These are phyloP conservation scores for Scaptomyza caliginosa DNA, from an alignment of 2,888 invertebrate genomes.

Conservation along the genomic window DNA sequence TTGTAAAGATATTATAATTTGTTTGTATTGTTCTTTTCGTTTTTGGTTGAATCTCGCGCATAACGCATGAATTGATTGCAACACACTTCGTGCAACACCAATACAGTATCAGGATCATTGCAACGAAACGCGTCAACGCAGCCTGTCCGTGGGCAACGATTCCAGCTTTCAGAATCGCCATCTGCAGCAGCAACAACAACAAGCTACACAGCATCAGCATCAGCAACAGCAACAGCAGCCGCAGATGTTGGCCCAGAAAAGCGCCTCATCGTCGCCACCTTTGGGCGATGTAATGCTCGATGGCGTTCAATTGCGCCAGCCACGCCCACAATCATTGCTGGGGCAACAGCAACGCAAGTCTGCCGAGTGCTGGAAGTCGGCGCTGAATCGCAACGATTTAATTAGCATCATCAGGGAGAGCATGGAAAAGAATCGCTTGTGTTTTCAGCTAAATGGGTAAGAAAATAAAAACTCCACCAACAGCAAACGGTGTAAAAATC, in stretches of 20 bases:
- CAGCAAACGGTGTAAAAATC: neutral
- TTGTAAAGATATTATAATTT: conserved; percentile 51
- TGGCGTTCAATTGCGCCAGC: conserved; percentile 80
- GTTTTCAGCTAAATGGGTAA: conserved; percentile 92
- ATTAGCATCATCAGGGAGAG: conserved; percentile 94
- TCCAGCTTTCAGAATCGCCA: conserved; percentile 83
- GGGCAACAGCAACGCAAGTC: conserved; percentile 76
- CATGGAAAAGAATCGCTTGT: conserved; percentile 95
- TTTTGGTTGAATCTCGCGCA: conserved; percentile 61
- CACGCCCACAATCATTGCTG: conserved; percentile 63
- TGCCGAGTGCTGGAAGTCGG: conserved; percentile 87
- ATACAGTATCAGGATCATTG: conserved; percentile 83
- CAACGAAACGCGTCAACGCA: conserved; percentile 82
- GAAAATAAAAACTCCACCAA: conserved; percentile 38
- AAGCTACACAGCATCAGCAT: conserved; percentile 39
- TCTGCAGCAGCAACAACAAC: conserved; percentile 57
- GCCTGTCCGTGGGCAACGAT: conserved; percentile 84
- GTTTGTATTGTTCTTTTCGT: conserved; percentile 52
- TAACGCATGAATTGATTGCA: conserved; percentile 53
- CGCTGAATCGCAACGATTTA: conserved; percentile 91
- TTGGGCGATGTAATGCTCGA: conserved; percentile 73
- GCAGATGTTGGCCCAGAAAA: conserved; percentile 45
- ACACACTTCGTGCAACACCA: conserved; percentile 12
- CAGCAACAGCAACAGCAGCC: conserved; percentile 23
- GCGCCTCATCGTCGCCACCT: conserved; percentile 68